A percentile compares a stretch with the other conserved stretches of the same genome.
Evolutionary conservation across 2,888 invertebrate species (phyloP).

Genomic region (Notocelia uddmanniana): DNA sequence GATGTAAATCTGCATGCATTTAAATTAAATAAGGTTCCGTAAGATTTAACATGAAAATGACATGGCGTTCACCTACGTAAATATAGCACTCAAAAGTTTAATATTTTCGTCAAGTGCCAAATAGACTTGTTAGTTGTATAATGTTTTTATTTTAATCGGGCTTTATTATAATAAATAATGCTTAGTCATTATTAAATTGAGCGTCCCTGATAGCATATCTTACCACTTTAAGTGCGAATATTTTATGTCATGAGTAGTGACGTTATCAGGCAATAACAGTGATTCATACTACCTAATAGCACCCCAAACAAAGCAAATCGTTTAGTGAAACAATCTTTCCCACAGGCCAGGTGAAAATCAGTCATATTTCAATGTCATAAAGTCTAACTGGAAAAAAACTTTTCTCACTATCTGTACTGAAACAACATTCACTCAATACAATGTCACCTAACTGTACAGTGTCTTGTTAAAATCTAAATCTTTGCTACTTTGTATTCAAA

Average conservation of each 20-base stretch:
- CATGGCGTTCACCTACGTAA: too few species aligned
- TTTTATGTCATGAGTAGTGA: constrained; percentile 7
- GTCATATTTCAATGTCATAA: too few species aligned
- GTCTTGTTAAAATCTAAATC: constrained; percentile 24
- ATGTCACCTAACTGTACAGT: constrained; percentile 11
- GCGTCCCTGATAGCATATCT: constrained; percentile 3
- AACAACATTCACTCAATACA: constrained; percentile 13
- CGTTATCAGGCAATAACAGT: constrained; percentile 17
- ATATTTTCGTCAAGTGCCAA: too few species aligned
- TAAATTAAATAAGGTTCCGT: too few species aligned
- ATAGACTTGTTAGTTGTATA: too few species aligned
- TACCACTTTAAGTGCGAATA: background rate
- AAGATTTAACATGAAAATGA: too few species aligned
- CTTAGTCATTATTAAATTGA: background rate
- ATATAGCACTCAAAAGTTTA: too few species aligned
- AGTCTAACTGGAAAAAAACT: too few species aligned
- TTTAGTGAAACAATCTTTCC: background rate
- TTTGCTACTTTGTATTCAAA: constrained; percentile 55
- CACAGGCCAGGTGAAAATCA: too few species aligned
- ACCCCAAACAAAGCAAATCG: constrained; percentile 31
- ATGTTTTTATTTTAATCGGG: too few species aligned
- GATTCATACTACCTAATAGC: constrained; percentile 27
- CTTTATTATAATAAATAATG: too few species aligned
- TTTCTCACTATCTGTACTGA: background rate
- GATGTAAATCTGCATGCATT: too few species aligned